Base-by-base conservation (phyloP, 92 coral and sea anemone genomes). In the Epizoanthus stellaris region DNA sequence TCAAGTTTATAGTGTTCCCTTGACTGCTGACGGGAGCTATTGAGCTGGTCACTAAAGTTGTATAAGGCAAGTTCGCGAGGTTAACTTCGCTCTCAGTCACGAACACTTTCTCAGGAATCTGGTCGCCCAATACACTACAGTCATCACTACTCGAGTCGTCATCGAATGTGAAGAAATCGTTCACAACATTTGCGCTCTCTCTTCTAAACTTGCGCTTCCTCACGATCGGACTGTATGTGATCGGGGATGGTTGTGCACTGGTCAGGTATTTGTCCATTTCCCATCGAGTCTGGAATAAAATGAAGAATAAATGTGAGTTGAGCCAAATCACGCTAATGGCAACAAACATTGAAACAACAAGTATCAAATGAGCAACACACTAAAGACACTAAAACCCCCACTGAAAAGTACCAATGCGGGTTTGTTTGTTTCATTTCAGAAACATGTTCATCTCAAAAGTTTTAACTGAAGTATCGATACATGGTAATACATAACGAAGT, bases 151-250 rank as follows among this genome's bases (percentile, higher is more conserved):
- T 87, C 0, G 91, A 84, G 23, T 95, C 95, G 74, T 97, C 98
- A 39, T 94, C 99, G 73, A 97, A 97, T 2, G 93, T 97, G 87
- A 97, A 97, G 73, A 91, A 97, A 70, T 97, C 99, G 75, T 91
- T 95, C 67, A 97, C 99, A 20, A 97, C 99, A 59, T 97, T 97
- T 17, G 99, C 99, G 89, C 99, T 97, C 67, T 97, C 99, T 23
- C 99, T 94, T 64, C 99, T 95, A 81, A 97, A 97, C 88, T 97
- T 97, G 83, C 97, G 88, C 76, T 94, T 91, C 80, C 98, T 92
- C 3, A 95, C 81, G 63, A 92, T 72, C 4, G 99, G 99, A 73
- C 94, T 91, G 57, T 80, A 73, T 3, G 90, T 88, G 17, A 97
- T 89, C 60, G 99, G 99, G 42, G 99, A 97, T 13, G 94, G 94